Evolutionary conservation across 2,797 vertebrate genomes (phyloP).

Genomic region (Alfaro cultratus): DNA sequence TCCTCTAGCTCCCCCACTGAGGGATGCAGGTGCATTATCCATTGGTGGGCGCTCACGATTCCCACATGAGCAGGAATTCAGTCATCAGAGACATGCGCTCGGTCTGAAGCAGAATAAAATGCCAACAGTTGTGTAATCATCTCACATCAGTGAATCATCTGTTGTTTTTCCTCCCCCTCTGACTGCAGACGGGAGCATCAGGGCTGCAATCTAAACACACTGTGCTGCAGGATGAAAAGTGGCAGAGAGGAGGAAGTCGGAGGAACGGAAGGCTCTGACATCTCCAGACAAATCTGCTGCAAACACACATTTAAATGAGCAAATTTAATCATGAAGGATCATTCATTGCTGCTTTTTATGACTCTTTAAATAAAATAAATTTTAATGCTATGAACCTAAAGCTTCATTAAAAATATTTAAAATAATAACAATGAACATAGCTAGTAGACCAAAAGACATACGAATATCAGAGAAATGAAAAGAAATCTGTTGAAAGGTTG

Average conservation of each 20-base stretch:
- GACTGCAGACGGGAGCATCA: slow-evolving; percentile 16
- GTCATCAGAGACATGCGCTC: slow-evolving; percentile 14
- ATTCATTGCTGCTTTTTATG: neutral
- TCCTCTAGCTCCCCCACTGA: slow-evolving; percentile 13
- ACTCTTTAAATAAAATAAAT: neutral
- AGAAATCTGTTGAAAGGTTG: neutral
- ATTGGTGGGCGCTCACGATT: slow-evolving; percentile 1
- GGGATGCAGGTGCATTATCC: slow-evolving; percentile 27
- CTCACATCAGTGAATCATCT: slow-evolving; percentile 40
- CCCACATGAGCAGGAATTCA: slow-evolving; percentile 20
- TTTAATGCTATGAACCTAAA: neutral
- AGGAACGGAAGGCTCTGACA: neutral
- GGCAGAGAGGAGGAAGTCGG: neutral
- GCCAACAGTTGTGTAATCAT: slow-evolving; percentile 31
- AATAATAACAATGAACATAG: no score
- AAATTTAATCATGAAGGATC: no score
- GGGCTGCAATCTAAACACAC: slow-evolving; percentile 1
- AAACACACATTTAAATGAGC: neutral
- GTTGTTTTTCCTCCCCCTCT: neutral
- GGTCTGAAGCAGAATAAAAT: slow-evolving; percentile 30
- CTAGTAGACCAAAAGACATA: no score
- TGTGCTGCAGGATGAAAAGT: neutral
- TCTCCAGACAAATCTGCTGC: neutral
- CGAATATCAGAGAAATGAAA: neutral
- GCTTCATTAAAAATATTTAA: no score